Base-by-base conservation (phyloP, 2,797 vertebrate genomes). In the Tapera naevia region DNA sequence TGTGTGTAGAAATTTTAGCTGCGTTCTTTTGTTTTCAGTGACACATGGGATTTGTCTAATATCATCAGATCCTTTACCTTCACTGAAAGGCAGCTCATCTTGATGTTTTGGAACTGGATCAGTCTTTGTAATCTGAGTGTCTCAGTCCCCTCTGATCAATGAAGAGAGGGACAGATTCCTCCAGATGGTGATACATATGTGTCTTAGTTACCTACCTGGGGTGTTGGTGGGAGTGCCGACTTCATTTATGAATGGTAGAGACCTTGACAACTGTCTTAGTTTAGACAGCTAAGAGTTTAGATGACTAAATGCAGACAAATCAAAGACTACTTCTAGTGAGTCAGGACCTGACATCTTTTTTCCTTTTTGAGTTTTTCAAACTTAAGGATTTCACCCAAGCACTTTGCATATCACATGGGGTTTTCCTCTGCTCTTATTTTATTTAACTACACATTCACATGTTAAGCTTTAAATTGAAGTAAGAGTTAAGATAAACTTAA, bases 391-490 rank as follows among this genome's bases (percentile, higher is more conserved):
- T 32, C 22, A 7, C 15, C 11, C 15, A 2, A 1, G 10, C 3
- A 2, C 11, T 23, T 57, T 41, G 9, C 71, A 48, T 64, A 28
- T 32, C 3, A 5, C 3, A 1, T 19, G n/a, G 11, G 5, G 6
- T 43, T 87, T n/a, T n/a, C n/a, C n/a, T n/a, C n/a, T n/a, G n/a
- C n/a, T n/a, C 10, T 1, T 10, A 4, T 37, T 54, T 39, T 30
- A 43, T 65, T 67, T 88, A 23, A 19, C 8, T 35, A 11, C 19
- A 27, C 4, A 3, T 58, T 22, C 35, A 16, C 43, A 4, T 70
- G n/a, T 74, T 91, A 67, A 81, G 32, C 32, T 91, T 85, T 87
- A 48, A 48, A 15, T 48, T 88, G 45, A 80, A 69, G 45, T 82
- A 61, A 57, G 37, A 61, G 21, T 19, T 21, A 67, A 82, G 33